Conservation (phyloP, 2,888 invertebrate species). For the Zygothrica quintamaculata region DNA sequence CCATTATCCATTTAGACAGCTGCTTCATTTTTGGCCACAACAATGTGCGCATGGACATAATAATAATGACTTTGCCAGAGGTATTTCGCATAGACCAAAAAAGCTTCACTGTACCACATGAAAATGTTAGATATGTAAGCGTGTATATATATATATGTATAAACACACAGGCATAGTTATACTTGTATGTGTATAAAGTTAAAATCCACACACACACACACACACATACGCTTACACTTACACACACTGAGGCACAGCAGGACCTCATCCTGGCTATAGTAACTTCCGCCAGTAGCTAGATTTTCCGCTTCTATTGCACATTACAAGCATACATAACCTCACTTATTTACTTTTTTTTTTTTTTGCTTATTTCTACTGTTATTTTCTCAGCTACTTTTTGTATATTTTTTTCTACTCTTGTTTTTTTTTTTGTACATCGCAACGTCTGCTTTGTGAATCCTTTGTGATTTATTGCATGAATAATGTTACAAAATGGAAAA, state of each 20-base stretch:
- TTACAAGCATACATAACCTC: slow-evolving; percentile 28
- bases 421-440: slow-evolving; percentile 24
- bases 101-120: slow-evolving; percentile 25
- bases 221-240: no score
- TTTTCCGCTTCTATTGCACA: slow-evolving; percentile 48
- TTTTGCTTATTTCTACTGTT: slow-evolving; percentile 7
- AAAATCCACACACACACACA: no score
- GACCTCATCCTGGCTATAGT: slow-evolving; percentile 23
- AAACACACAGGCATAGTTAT: no score
- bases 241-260: slow-evolving; percentile 18
- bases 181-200: no score
- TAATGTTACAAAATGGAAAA: slow-evolving; percentile 43
- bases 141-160: no score
- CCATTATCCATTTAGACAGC: slow-evolving; percentile 23
- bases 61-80: slow-evolving; percentile 42
- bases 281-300: slow-evolving; percentile 34
- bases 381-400: slow-evolving; percentile 6
- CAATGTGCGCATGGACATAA: slow-evolving; percentile 39
- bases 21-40: slow-evolving; percentile 39
- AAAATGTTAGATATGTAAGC: not conserved
- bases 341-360: slow-evolving; percentile 14
- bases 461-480: slow-evolving; percentile 60
- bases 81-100: slow-evolving; percentile 7
- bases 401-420: slow-evolving; percentile 3
- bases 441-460: slow-evolving; percentile 40